Base-by-base conservation (phyloP, 2,797 vertebrate species). In the Vespertilio murinus region DNA sequence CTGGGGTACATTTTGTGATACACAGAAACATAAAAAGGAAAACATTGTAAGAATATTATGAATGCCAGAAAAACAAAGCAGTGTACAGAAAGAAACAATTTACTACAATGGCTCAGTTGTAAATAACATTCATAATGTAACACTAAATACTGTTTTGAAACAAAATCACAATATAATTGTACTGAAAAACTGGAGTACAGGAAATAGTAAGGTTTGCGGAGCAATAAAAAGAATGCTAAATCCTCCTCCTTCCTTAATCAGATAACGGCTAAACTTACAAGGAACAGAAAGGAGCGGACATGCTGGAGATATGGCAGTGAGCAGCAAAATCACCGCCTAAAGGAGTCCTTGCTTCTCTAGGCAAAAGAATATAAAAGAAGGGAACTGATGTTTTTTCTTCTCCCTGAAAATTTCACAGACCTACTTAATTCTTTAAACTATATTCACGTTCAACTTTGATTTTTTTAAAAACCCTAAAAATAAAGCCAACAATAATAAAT, bases 351-450 rank as follows among this genome's bases (percentile, higher is more conserved):
- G 18, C 42, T 13, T 45, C 49, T 90, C 70, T 47, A 18, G 18
- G 30, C 6, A 74, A 47, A 5, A 42, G 47, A 5, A 42, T 14
- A n/a, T 30, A 11, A 59, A 45, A 35, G 9, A 64, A 83, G 4
- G 25, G 13, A 9, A 79, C 70, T 70, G 11, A 30, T 40, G 40
- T 35, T 70, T 40, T 33, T 10, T 14, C 71, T 54, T 67, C 42
- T 33, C 33, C 64, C 42, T 69, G 69, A 73, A 81, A 87, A 73
- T 10, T 52, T 67, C 14, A 79, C 1, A 42, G 5, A 83, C 81
- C 18, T 52, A 86, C 81, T n/a, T 93, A 71, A 77, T 56, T 67
- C 47, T 92, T 93, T 61, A 88, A 90, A 42, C 40, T 38, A 69
- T 49, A 83, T 45, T 67, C 38, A 85, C 6, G 13, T 52, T 77